These are phyloP conservation scores for Parauchenoglanis ngamensis DNA, from an alignment of 2,797 vertebrate genomes.

Conservation along the genomic window DNA sequence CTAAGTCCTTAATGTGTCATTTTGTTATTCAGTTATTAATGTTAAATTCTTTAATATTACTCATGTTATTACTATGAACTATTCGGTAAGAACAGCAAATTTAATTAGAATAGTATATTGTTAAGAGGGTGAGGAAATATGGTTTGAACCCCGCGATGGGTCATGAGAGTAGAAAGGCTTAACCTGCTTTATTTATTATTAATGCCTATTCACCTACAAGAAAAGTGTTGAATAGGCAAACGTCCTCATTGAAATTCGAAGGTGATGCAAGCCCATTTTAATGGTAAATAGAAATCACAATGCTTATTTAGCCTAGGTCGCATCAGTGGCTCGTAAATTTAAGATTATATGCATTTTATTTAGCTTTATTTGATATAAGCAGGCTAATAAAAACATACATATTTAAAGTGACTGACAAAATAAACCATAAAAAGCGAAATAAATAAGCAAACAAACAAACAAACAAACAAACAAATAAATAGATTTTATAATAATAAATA, in stretches of 20 bases:
- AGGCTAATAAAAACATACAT: neutral
- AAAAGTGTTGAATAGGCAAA: slow-evolving; percentile 71
- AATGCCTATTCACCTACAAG: slow-evolving; percentile 72
- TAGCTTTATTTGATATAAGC: neutral
- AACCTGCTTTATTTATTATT: slow-evolving; percentile 43
- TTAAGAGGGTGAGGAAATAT: neutral
- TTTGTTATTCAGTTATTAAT: neutral
- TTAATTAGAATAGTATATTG: neutral
- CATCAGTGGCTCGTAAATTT: slow-evolving; percentile 64
- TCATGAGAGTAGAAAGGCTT: neutral
- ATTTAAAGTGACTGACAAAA: neutral
- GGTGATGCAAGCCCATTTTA: slow-evolving; percentile 67
- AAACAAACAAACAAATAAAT: neutral
- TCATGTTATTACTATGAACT: neutral
- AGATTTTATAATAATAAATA: neutral
- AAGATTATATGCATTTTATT: slow-evolving; percentile 61
- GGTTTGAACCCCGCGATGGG: neutral
- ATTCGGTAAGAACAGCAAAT: neutral
- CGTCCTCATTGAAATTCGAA: slow-evolving; percentile 51
- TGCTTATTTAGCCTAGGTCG: slow-evolving; percentile 49
- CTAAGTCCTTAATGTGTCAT: neutral
- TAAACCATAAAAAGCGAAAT: neutral
- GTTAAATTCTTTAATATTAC: neutral
- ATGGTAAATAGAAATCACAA: slow-evolving; percentile 69
- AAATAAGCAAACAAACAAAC: neutral